phyloP scores from a whole-genome alignment of 2,888 invertebrate species.

The Amiota mariae region DNA sequence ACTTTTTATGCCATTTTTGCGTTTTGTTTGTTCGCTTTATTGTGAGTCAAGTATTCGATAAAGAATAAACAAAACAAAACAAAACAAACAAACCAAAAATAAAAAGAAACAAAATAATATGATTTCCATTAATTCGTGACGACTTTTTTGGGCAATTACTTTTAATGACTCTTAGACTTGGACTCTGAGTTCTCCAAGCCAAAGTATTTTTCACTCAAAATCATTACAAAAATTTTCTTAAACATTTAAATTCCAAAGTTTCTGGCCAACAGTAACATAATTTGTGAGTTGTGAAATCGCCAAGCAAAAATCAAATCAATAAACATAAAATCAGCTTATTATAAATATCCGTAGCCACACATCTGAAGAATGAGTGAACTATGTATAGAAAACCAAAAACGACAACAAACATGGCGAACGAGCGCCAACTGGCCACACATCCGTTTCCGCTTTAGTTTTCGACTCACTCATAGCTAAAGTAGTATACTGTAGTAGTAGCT shows the following conservation, averaged over 20 bases:
- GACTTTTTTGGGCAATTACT: background rate
- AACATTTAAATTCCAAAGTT: too few relatives aligned
- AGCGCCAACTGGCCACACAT: conserved; percentile 69
- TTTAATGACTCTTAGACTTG: background rate
- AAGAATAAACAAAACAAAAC: background rate
- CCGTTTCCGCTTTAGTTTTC: conserved; percentile 64
- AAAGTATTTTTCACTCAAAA: too few relatives aligned
- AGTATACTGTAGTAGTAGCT: conserved; percentile 28
- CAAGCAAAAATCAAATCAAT: conserved; percentile 51
- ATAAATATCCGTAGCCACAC: conserved; percentile 30
- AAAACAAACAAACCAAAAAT: background rate
- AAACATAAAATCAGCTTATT: conserved; percentile 63
- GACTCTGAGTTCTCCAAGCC: too few relatives aligned
- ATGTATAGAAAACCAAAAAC: background rate
- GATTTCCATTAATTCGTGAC: conserved; percentile 40
- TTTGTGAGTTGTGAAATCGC: conserved; percentile 51
- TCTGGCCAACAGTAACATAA: too few relatives aligned
- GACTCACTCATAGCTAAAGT: background rate
- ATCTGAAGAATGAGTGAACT: conserved; percentile 28
- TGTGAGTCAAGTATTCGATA: background rate
- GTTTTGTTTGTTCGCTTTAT: conserved; percentile 36
- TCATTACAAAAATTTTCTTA: too few relatives aligned
- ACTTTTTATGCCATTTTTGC: conserved; percentile 57
- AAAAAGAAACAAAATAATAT: conserved; percentile 52
- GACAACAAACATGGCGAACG: conserved; percentile 42